Evolutionary conservation across 2,113 vertebrate species (phyloP).

Genomic region (Hippopotamus amphibius): DNA sequence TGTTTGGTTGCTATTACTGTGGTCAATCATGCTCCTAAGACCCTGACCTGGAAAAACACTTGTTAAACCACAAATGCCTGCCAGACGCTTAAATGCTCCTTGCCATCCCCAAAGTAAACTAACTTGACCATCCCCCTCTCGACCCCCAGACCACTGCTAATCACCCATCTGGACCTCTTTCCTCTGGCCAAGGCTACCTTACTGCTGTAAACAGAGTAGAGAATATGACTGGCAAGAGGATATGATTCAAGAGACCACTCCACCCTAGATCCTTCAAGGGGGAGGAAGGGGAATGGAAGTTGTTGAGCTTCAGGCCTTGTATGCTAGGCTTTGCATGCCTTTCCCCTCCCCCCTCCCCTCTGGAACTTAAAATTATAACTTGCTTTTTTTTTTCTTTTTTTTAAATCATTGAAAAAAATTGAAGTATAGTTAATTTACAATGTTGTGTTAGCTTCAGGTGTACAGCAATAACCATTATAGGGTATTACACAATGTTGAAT

Average conservation of each 20-base stretch:
- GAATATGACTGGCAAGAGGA: background rate
- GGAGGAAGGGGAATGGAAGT: background rate
- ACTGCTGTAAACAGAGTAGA: background rate
- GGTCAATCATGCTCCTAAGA: background rate
- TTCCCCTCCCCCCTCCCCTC: rapidly evolving
- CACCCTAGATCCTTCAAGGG: background rate
- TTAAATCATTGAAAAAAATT: background rate
- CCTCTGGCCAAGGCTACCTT: background rate
- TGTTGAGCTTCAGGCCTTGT: background rate
- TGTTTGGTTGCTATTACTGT: background rate
- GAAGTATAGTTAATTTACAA: background rate
- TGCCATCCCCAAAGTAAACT: background rate
- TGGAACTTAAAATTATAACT: background rate
- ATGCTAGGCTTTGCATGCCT: background rate
- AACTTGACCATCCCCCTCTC: background rate
- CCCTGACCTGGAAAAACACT: background rate
- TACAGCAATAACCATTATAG: background rate
- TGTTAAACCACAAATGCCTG: background rate
- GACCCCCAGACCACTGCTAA: background rate
- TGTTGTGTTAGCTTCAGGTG: background rate
- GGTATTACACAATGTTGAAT: background rate
- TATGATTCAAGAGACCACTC: background rate
- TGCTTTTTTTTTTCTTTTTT: background rate
- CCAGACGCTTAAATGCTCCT: background rate
- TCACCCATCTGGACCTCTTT: background rate